Conservation (phyloP, 2,113 vertebrate species). For the Mus pahari region DNA sequence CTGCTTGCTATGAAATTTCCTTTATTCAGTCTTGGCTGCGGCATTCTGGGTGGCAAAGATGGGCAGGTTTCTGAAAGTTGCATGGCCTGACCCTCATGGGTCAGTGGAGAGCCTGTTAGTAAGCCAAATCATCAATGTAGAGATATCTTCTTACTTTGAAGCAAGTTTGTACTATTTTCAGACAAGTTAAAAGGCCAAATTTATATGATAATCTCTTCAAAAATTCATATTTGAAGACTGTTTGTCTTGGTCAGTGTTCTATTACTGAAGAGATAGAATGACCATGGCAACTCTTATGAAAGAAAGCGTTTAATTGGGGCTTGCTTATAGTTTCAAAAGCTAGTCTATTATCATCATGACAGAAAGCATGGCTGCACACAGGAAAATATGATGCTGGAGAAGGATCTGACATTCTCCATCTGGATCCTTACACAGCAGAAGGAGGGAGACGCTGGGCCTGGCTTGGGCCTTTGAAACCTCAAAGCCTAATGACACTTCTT, state of each 20-base stretch:
- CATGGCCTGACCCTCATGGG: neutral
- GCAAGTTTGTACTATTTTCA: neutral
- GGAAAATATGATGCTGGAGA: neutral
- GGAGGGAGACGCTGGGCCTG: neutral
- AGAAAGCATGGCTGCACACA: neutral
- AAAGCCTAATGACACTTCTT: neutral
- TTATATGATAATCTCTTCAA: neutral
- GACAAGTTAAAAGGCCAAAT: neutral
- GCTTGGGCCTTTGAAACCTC: neutral
- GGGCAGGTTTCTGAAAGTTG: slow-evolving; percentile 65
- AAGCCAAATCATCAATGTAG: neutral
- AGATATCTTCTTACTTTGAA: neutral
- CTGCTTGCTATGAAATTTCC: slow-evolving; percentile 63
- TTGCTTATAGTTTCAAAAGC: neutral
- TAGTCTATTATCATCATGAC: neutral
- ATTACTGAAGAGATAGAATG: neutral
- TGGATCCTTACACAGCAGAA: neutral
- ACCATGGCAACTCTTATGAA: neutral
- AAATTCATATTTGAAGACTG: neutral
- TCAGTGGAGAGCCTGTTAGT: rapidly evolving
- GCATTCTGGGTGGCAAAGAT: slow-evolving; percentile 24
- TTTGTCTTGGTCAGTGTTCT: neutral
- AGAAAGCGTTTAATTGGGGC: neutral
- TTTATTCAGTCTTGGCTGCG: slow-evolving; percentile 64
- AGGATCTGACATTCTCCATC: neutral